Evolutionary conservation across 1,140 invertebrate genomes (phyloP).

Genomic region (Leptinotarsa defecta): DNA sequence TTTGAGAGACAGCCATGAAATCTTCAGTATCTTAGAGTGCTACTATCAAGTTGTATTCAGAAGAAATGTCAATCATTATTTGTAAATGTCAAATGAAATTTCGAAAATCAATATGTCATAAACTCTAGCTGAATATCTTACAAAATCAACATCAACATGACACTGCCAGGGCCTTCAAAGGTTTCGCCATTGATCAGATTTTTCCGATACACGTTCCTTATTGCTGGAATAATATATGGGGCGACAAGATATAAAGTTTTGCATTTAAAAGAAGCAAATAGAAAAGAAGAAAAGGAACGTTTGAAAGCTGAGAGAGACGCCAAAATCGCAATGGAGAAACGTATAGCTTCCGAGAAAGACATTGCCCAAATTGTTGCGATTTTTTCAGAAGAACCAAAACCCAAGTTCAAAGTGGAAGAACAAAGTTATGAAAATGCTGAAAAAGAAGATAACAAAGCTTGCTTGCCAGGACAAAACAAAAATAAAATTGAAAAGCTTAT

Average conservation of each 20-base stretch:
- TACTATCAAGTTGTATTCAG: neutral
- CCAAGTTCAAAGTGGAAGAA: slow-evolving; percentile 5
- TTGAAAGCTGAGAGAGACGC: neutral
- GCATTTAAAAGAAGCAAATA: neutral
- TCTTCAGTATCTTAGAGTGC: neutral
- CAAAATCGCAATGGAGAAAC: slow-evolving; percentile 10
- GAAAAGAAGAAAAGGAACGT: slow-evolving; percentile 12
- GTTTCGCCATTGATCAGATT: slow-evolving; percentile 15
- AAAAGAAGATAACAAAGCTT: neutral
- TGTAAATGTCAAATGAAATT: neutral
- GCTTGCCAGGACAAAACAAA: neutral
- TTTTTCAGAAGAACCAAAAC: slow-evolving; percentile 11
- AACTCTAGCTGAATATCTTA: neutral
- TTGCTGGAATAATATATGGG: slow-evolving; percentile 20
- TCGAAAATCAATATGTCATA: neutral
- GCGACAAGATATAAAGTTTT: slow-evolving; percentile 1
- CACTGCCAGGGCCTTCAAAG: slow-evolving; percentile 8
- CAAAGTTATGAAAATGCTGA: neutral
- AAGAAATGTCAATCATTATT: neutral
- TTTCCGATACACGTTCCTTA: slow-evolving; percentile 12
- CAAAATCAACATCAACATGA: neutral
- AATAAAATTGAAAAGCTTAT: neutral
- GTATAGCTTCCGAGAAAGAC: neutral
- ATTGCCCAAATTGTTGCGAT: slow-evolving; percentile 12
- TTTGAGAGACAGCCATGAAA: neutral